A percentile compares a stretch with the other conserved stretches of the same genome.
These are phyloP conservation scores for Babylonia areolata DNA, from an alignment of 1,140 invertebrate genomes.

Conservation along the genomic window DNA sequence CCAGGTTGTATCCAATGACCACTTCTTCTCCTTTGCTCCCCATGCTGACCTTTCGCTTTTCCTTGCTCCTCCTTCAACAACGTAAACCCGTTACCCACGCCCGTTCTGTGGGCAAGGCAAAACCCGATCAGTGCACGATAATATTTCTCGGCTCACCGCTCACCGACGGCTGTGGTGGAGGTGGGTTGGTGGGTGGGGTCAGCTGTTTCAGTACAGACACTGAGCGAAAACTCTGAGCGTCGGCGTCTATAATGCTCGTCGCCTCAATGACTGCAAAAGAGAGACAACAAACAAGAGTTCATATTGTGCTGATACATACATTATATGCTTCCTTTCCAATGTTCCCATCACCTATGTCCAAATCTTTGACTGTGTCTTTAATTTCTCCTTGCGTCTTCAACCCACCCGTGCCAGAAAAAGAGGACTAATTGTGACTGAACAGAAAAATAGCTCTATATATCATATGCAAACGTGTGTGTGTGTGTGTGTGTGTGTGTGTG, in stretches of 20 bases:
- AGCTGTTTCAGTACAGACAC: background rate
- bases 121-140: conserved; percentile 18
- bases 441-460: too few species aligned
- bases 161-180: conserved; percentile 8
- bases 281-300: background rate
- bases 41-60: conserved; percentile 27
- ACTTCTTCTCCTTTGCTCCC: conserved; percentile 49
- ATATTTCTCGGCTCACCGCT: conserved; percentile 31
- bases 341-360: too few species aligned
- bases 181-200: background rate
- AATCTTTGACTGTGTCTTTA: too few species aligned
- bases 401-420: too few species aligned
- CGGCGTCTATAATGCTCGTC: conserved; percentile 52
- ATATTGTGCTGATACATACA: too few species aligned
- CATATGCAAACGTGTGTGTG: background rate
- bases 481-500: conserved; percentile 13
- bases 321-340: too few species aligned
- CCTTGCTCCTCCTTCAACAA: background rate
- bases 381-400: too few species aligned
- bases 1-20: conserved; percentile 54
- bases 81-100: background rate
- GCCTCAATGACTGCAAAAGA: conserved; percentile 61
- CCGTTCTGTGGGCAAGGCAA: background rate
- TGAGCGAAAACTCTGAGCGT: conserved; percentile 7
- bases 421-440: too few species aligned